Percentiles rank a stretch among this genome's conserved stretches.
Evolutionary conservation across 2,113 vertebrate genomes (phyloP).

Genomic region (Muntiacus muntjak): DNA sequence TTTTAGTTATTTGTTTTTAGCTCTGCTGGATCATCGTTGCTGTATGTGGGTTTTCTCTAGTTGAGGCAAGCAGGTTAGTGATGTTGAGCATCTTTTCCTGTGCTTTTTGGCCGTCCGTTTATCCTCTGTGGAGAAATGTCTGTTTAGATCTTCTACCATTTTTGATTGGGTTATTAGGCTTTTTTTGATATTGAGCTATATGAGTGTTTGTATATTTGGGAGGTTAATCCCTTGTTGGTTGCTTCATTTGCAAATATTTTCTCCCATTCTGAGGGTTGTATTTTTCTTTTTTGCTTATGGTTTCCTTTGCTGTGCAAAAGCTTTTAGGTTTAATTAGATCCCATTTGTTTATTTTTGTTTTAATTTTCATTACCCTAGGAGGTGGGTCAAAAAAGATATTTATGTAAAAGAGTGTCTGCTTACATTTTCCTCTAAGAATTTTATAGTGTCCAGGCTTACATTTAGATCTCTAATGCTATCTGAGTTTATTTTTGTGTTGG

Average conservation of each 20-base stretch:
- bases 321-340: background rate
- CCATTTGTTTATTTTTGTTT: background rate
- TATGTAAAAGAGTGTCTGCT: background rate
- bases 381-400: background rate
- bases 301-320: background rate
- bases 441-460: background rate
- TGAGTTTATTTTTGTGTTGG: background rate
- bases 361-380: background rate
- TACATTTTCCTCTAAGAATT: background rate
- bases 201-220: background rate
- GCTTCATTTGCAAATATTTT: background rate
- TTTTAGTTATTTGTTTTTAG: background rate
- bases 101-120: background rate
- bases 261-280: background rate
- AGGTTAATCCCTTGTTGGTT: background rate
- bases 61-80: background rate
- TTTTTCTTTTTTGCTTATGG: background rate
- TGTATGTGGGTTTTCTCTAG: background rate
- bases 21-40: background rate
- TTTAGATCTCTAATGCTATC: background rate
- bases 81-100: background rate
- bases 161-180: background rate
- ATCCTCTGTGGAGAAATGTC: background rate
- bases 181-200: background rate
- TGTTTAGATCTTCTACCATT: background rate